Evolutionary conservation across 2,888 invertebrate species (phyloP), one percentile per base, ranked within the genome.

Genomic region (Thecophora atra): DNA sequence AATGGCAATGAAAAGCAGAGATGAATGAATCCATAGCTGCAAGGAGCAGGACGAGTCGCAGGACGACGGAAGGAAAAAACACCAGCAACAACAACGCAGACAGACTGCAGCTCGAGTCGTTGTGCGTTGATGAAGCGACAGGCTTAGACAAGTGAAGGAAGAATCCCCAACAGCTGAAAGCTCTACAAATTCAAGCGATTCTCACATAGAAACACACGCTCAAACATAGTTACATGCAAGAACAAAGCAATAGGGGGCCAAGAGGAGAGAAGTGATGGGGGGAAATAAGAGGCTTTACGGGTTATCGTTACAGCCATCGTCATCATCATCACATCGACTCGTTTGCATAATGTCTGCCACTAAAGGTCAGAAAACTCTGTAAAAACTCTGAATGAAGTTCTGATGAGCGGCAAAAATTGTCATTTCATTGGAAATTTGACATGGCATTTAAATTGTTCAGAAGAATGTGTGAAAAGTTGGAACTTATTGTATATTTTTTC

Each of bases 361-460:
- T 30, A 54, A 58, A 68, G 68, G 68, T 68, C 68, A 68, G 58
- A 19, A 37, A 68, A 68, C 68, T 68, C 44, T 68, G 44, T 21
- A 6, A 24, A 52, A 5, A 8, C 11, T 37, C 11, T 11, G 13
- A 17, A 47, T 47, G 15, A 47, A 47, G 15, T 15, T 47, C 8
- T 47, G 17, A 47, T 47, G 47, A 1, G 17, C n/a, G 13, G 5
- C 47, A n/a, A n/a, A n/a, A n/a, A n/a, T n/a, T n/a, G n/a, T n/a
- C n/a, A n/a, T n/a, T 47, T n/a, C 17, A 24, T 6, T 54, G 54
- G 21, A 19, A 54, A 54, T n/a, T n/a, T 54, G 54, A 54, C 54
- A 19, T 54, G 54, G 13, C 51, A 21, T 4, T 47, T 47, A 11
- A 47, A 8, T 15, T 47, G 47, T 42, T 42, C 44, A 21, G 44